Base-by-base conservation (phyloP, 1,140 invertebrate genomes). In the Teleogryllus occipitalis region DNA sequence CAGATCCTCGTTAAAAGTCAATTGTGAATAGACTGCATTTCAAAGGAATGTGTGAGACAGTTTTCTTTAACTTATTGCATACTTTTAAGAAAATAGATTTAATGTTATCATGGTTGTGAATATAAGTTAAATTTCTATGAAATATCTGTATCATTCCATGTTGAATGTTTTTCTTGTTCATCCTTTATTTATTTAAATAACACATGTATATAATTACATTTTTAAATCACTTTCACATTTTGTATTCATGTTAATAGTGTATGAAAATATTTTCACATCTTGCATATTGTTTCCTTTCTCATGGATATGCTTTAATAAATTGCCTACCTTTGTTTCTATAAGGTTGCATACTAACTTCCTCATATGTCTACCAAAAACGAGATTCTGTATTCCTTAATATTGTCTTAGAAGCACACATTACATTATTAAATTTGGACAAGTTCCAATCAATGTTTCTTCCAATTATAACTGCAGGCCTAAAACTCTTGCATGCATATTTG, bases 21-120 rank as follows among this genome's bases (percentile, higher is more conserved):
- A 65, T 65, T 65, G 54, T 65, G 54, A 65, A 65, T 65, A 65
- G 54, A 65, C 54, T 65, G 54, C 54, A 65, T 65, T 65, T 65
- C 18, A 39, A 39, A 39, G 54, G 54, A 65, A 18, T 65, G 54
- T 65, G 54, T 18, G 54, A 65, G 54, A 65, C 54, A 65, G 10
- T 14, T 65, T 65, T 65, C 54, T 65, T 65, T 65, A 65, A 65
- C 2, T 65, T 65, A 65, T 65, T 65, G 54, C 10, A 18, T 65
- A 65, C 7, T 18, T 2, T 14, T 65, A 14, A 65, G 18, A 65
- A 65, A 65, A 10, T 65, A 65, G 54, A 14, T 65, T 65, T 65
- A 65, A 65, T 65, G 54, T 65, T 14, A 65, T 65, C 10, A 65
- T 65, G 54, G 54, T 65, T 65, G 54, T 65, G 54, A 65, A 65